phyloP scores from a whole-genome alignment of 2,888 invertebrate species.

The Zelleria hepariella region DNA sequence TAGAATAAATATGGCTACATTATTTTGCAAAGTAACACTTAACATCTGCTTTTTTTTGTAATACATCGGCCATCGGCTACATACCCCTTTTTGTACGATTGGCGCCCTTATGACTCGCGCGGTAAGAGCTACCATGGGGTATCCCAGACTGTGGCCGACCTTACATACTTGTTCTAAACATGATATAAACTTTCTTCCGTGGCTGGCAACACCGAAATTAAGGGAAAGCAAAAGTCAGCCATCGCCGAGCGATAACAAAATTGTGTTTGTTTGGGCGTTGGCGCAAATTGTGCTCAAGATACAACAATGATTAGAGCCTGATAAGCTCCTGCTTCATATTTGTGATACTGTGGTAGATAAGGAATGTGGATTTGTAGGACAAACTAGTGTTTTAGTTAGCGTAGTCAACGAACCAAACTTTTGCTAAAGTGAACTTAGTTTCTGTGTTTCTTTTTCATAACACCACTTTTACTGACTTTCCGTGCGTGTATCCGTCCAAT shows the following conservation, averaged over 20 bases:
- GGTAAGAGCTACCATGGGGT: no score
- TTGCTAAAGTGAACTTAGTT: not conserved
- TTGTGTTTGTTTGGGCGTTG: conserved; percentile 52
- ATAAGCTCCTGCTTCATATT: conserved; percentile 35
- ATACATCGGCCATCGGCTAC: no score
- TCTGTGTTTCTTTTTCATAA: not conserved
- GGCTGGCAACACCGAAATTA: not conserved
- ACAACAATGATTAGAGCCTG: conserved; percentile 49
- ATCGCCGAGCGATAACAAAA: conserved; percentile 41
- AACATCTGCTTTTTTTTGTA: no score
- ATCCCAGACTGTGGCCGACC: no score
- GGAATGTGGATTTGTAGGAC: conserved; percentile 22
- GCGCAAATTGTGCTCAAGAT: conserved; percentile 37
- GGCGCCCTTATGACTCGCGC: no score
- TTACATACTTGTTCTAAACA: no score
- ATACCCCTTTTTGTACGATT: no score
- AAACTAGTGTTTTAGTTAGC: not conserved
- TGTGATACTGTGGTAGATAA: conserved; percentile 42
- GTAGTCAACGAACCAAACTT: not conserved
- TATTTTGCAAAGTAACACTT: no score
- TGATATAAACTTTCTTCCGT: not conserved
- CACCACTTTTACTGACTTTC: not conserved
- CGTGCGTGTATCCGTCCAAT: not conserved
- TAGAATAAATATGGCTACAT: no score
- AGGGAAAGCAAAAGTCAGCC: conserved; percentile 14